Evolutionary conservation across 2,797 vertebrate genomes (phyloP), one percentile per base, ranked within the genome.

Genomic region (Anabas testudineus): DNA sequence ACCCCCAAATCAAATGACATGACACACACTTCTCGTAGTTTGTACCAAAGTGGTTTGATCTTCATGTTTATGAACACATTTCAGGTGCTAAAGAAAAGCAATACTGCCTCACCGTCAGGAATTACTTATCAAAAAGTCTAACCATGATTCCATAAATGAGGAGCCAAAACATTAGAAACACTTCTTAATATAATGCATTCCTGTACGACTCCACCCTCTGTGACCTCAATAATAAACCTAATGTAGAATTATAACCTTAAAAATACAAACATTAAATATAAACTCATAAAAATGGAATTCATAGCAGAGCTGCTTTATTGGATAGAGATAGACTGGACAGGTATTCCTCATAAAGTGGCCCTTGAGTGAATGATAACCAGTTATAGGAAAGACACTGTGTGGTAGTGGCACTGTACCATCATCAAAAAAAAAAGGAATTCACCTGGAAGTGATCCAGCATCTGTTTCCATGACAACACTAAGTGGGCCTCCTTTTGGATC

Each of bases 381-480:
- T 42, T 18, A 42, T 5, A 42, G 2, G 42, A 16, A 18, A 42
- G 15, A 10, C 2, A 1, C 12, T 43, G 18, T 43, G 37, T 57
- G 32, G 5, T 51, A 22, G 15, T 34, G 18, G 39, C 10, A 26
- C 21, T 37, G 56, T 47, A 70, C 0, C 4, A 63, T 45, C 13
- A 42, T 26, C 2, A 24, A 52, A 49, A 21, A 41, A 30, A 37
- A 6, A 8, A n/a, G 45, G n/a, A 62, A 71, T 53, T 90, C 49
- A 93, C 92, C 97, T 99, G 97, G 76, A 99, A 99, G 80, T 99
- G 97, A 93, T 99, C 97, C 87, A 99, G 93, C 97, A 99, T 98
- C 93, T 99, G 98, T 80, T 98, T 99, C 98, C 98, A 99, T 0
- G 98, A 97, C 87, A 99, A 91, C 81, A 98, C 95, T 62, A 98